Evolutionary conservation across 2,888 invertebrate genomes (phyloP), one percentile per base, ranked within the genome.

Genomic region (Xylophagus ater): DNA sequence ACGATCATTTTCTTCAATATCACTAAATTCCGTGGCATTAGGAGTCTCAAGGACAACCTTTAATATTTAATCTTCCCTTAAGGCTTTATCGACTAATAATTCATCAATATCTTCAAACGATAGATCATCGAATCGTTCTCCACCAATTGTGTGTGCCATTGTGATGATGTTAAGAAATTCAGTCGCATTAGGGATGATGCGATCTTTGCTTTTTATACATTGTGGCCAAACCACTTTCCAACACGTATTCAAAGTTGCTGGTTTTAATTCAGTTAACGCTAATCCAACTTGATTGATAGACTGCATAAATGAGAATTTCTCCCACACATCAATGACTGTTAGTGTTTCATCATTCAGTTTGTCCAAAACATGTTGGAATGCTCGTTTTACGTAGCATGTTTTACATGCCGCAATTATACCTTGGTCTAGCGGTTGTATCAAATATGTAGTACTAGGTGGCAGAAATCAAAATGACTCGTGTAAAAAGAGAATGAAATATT

Each of bases 351-450:
- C 18, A 12, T 35, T 34, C 12, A 43, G 24, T 43, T 46, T 38
- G n/a, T 43, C 34, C 35, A 48, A 42, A 42, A 44, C 45, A 32
- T 44, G 43, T 30, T 13, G 26, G 21, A 47, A 48, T 25, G 39
- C 21, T 28, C 34, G 32, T 36, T 46, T 50, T 4, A 52, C 34
- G 40, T 53, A 55, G 29, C 49, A 46, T 28, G 49, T 47, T 42
- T 53, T 54, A 44, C 54, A 55, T 28, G 48, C 49, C 39, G 51
- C 42, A 44, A 52, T 53, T 36, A 52, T 52, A 33, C 52, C 50
- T 48, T 55, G 51, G 42, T 53, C 49, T 40, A 54, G 32, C 32
- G 51, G 52, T 47, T 54, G 51, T 37, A 54, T 36, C 13, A 52
- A 35, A 32, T 48, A 49, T 37, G 49, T 52, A 18, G 50, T 54